Percentiles rank a stretch among this genome's conserved stretches.
phyloP scores from a whole-genome alignment of 2,888 invertebrate genomes.

The Osedax fenrisi region DNA sequence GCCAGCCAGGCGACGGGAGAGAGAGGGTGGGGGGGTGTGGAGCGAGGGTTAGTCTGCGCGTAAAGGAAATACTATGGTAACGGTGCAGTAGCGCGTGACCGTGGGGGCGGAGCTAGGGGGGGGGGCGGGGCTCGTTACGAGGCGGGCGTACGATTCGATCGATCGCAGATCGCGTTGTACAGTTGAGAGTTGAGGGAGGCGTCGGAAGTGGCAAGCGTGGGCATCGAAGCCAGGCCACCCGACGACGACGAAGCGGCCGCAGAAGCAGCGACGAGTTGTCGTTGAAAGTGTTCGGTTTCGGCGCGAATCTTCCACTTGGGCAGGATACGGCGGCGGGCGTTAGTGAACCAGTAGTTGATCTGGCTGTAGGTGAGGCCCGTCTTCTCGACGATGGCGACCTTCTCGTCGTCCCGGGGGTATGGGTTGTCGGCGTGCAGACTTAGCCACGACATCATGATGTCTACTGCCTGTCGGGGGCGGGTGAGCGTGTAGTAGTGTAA shows the following conservation, averaged over 20 bases:
- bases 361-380: constrained; percentile 21
- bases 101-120: no score
- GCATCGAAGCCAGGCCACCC: background rate
- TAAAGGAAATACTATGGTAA: no score
- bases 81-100: no score
- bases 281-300: background rate
- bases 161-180: background rate
- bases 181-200: background rate
- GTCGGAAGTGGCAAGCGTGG: background rate
- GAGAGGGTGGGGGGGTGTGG: no score
- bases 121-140: no score
- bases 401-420: constrained; percentile 25
- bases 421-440: constrained; percentile 11
- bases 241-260: background rate
- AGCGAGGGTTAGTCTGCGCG: no score
- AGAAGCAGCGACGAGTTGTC: background rate
- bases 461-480: constrained; percentile 9
- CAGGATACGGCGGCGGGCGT: constrained; percentile 24
- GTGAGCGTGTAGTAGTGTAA: background rate
- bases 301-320: constrained; percentile 17
- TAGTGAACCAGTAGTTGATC: constrained; percentile 28
- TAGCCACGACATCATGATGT: constrained; percentile 24
- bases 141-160: no score
- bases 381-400: constrained; percentile 13
- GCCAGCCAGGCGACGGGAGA: no score